A percentile compares a stretch with the other conserved stretches of the same genome.
These are phyloP conservation scores for Triplophysa rosa DNA, from an alignment of 2,113 vertebrate species.

Conservation along the genomic window DNA sequence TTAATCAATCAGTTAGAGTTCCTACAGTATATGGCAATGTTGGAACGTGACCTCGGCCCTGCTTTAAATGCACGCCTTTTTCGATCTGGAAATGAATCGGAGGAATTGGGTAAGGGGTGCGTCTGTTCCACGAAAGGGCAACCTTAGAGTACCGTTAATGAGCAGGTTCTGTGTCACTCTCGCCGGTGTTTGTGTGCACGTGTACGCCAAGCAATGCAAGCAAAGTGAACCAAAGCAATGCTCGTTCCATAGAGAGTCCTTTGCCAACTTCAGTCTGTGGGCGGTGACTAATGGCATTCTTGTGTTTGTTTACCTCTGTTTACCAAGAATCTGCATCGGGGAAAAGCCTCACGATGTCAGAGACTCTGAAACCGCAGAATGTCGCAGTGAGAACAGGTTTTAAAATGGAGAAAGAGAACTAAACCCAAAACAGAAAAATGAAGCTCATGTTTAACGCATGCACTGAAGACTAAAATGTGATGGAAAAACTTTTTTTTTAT, in stretches of 20 bases:
- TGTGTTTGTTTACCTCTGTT: constrained; percentile 51
- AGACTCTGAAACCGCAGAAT: constrained; percentile 14
- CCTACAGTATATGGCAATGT: constrained; percentile 10
- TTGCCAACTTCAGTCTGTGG: constrained; percentile 24
- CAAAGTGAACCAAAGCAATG: constrained; percentile 35
- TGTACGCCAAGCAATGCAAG: constrained; percentile 35
- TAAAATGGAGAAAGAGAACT: not conserved
- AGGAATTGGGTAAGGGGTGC: constrained; percentile 38
- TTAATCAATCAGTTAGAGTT: constrained; percentile 45
- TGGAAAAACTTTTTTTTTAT: too few relatives aligned
- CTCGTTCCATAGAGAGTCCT: constrained; percentile 41
- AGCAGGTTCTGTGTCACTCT: constrained; percentile 46
- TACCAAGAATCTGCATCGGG: constrained; percentile 27
- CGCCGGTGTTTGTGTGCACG: constrained; percentile 13
- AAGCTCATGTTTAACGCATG: too few relatives aligned
- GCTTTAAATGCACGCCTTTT: constrained; percentile 34
- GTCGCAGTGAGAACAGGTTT: not conserved
- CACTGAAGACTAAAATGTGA: too few relatives aligned
- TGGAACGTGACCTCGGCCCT: constrained; percentile 26
- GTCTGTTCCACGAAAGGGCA: constrained; percentile 61
- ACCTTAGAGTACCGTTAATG: constrained; percentile 68
- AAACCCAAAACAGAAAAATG: not conserved
- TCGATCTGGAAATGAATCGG: constrained; percentile 27
- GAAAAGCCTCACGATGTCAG: constrained; percentile 26
- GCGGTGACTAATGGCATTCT: constrained; percentile 44